Evolutionary conservation across 2,797 vertebrate species (phyloP).

Genomic region (Megalops cyprinoides): DNA sequence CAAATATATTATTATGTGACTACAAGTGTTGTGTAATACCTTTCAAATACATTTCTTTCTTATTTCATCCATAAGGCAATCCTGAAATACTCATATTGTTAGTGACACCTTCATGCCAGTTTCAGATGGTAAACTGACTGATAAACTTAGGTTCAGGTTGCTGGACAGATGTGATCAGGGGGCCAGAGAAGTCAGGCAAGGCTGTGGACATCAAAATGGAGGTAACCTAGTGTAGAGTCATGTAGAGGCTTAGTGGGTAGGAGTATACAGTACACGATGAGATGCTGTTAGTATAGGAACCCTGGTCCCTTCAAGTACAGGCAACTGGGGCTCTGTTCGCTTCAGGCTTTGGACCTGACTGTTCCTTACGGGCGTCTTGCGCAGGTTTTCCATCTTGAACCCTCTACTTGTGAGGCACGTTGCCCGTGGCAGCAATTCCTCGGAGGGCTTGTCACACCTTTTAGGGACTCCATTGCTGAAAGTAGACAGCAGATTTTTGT

Average conservation of each 20-base stretch:
- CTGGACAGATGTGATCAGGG: background rate
- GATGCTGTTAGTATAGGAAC: conserved; percentile 53
- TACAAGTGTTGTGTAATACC: background rate
- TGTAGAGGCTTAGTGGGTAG: background rate
- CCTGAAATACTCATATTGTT: background rate
- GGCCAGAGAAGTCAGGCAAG: background rate
- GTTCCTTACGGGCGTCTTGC: conserved; percentile 36
- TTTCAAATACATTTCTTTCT: background rate
- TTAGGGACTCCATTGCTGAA: conserved; percentile 45
- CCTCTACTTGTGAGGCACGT: conserved; percentile 49
- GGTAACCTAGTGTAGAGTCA: too few species aligned
- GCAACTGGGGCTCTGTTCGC: conserved; percentile 47
- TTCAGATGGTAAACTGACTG: conserved; percentile 9
- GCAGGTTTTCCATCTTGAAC: conserved; percentile 45
- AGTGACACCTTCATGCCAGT: background rate
- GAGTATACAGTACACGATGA: conserved; percentile 52
- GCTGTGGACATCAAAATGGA: background rate
- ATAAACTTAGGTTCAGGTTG: background rate
- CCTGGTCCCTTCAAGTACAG: conserved; percentile 62
- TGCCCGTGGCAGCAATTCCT: conserved; percentile 36
- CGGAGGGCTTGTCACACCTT: conserved; percentile 46
- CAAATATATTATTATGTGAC: background rate
- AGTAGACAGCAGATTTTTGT: conserved; percentile 49
- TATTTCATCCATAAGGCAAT: background rate
- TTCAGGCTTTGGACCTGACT: conserved; percentile 33